Conservation (phyloP, 64 coral and sea anemone species). For the Porites lutea region DNA sequence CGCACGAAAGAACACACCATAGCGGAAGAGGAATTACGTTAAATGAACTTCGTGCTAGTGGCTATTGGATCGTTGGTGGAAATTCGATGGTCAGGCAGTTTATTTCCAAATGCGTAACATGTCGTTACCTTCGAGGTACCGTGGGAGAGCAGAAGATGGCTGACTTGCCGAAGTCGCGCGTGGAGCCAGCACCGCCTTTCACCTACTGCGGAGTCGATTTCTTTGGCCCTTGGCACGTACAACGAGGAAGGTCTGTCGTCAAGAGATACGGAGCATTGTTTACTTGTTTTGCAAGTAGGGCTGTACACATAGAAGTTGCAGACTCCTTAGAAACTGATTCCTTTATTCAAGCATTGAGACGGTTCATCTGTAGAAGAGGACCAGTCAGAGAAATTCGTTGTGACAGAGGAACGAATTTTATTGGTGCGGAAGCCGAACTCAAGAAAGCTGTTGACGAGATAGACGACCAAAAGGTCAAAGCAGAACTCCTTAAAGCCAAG, state of each 20-base stretch:
- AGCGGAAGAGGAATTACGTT: no score
- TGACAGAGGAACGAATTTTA: constrained; percentile 44
- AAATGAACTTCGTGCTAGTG: no score
- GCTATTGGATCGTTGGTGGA: constrained; percentile 38
- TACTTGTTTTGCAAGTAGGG: constrained; percentile 29
- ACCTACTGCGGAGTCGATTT: constrained; percentile 53
- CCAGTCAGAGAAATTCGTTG: not conserved
- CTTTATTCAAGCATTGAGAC: constrained; percentile 17
- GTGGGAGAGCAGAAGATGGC: constrained; percentile 62
- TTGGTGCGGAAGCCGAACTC: constrained; percentile 37
- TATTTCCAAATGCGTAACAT: constrained; percentile 54
- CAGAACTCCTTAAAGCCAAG: constrained; percentile 41
- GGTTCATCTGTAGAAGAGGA: not conserved
- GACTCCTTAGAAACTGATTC: constrained; percentile 48
- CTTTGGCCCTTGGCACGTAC: constrained; percentile 9
- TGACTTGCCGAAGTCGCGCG: constrained; percentile 52
- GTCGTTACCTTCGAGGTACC: constrained; percentile 34
- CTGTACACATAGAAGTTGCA: constrained; percentile 34
- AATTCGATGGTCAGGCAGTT: constrained; percentile 35
- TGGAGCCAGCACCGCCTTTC: constrained; percentile 48
- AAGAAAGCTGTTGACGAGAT: constrained; percentile 63
- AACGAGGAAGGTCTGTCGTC: no score
- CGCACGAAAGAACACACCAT: no score
- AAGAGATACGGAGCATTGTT: no score
- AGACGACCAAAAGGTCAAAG: constrained; percentile 51